Evolutionary conservation across 2,888 invertebrate genomes (phyloP).

Genomic region (Amphimallon solstitiale): DNA sequence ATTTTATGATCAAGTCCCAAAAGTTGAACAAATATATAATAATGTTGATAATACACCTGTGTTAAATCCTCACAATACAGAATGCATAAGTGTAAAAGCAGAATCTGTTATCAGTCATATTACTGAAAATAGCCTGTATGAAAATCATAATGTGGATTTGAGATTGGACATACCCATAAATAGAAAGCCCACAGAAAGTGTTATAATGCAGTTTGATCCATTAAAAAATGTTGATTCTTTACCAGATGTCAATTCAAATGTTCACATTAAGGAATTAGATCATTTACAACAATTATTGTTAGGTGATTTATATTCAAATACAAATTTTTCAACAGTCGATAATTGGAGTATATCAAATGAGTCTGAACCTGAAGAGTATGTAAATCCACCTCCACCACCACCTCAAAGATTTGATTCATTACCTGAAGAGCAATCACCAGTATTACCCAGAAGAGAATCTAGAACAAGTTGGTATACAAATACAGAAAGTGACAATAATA

Average conservation of each 20-base stretch:
- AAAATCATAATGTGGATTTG: slow-evolving; percentile 60
- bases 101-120: not conserved
- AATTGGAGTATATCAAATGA: slow-evolving; percentile 63
- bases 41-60: slow-evolving; percentile 56
- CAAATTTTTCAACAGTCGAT: slow-evolving; percentile 60
- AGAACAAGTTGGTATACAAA: slow-evolving; percentile 54
- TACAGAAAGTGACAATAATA: slow-evolving; percentile 35
- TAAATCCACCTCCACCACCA: slow-evolving; percentile 44
- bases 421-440: slow-evolving; percentile 57
- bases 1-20: slow-evolving; percentile 40
- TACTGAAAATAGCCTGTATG: slow-evolving; percentile 61
- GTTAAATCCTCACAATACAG: slow-evolving; percentile 46
- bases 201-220: slow-evolving; percentile 81
- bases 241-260: slow-evolving; percentile 54
- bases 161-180: slow-evolving; percentile 49
- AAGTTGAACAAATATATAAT: slow-evolving; percentile 48
- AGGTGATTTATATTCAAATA: slow-evolving; percentile 74
- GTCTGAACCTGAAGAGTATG: slow-evolving; percentile 63
- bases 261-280: slow-evolving; percentile 69
- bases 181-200: slow-evolving; percentile 65
- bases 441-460: slow-evolving; percentile 43
- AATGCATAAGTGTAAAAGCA: not conserved
- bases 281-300: slow-evolving; percentile 75
- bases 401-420: slow-evolving; percentile 74
- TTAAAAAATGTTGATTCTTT: slow-evolving; percentile 54